phyloP scores from a whole-genome alignment of 2,113 vertebrate genomes.

The Malurus alboscapulatus region DNA sequence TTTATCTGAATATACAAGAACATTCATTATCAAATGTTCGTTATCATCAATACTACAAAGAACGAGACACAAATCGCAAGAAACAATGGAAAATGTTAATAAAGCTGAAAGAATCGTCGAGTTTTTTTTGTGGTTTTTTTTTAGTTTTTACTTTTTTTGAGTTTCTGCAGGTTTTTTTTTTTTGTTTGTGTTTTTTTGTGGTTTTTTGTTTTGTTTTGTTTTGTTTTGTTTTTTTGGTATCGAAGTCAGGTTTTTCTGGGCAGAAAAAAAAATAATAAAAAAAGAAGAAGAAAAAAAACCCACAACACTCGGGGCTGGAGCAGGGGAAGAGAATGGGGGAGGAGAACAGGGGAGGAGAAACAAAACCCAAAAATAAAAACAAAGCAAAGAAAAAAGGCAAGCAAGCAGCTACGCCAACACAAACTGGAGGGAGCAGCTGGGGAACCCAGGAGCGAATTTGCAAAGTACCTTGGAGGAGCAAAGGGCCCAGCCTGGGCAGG shows the following conservation, averaged over 20 bases:
- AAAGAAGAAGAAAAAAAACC: constrained; percentile 55
- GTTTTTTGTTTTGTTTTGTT: constrained; percentile 44
- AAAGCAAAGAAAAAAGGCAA: constrained; percentile 62
- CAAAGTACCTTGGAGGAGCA: background rate
- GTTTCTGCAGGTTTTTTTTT: constrained; percentile 76
- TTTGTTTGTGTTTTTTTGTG: background rate
- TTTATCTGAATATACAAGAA: constrained; percentile 87
- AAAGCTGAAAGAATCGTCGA: constrained; percentile 85
- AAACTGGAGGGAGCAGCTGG: background rate
- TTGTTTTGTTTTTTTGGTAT: constrained; percentile 84
- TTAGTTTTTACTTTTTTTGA: constrained; percentile 63
- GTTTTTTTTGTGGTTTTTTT: constrained; percentile 63
- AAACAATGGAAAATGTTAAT: constrained; percentile 84
- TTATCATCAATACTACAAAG: constrained; percentile 82
- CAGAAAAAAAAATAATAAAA: constrained; percentile 69
- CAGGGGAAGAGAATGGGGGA: too few relatives aligned
- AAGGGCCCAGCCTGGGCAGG: background rate
- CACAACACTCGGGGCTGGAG: background rate
- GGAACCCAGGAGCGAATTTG: background rate
- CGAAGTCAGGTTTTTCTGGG: constrained; percentile 86
- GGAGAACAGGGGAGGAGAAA: background rate
- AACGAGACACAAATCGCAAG: constrained; percentile 85
- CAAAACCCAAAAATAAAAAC: background rate
- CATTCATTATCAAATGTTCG: constrained; percentile 85
- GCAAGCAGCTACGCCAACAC: constrained; percentile 29